Evolutionary conservation across 1,140 invertebrate species (phyloP), one percentile per base, ranked within the genome.

Genomic region (Coelopa frigida): DNA sequence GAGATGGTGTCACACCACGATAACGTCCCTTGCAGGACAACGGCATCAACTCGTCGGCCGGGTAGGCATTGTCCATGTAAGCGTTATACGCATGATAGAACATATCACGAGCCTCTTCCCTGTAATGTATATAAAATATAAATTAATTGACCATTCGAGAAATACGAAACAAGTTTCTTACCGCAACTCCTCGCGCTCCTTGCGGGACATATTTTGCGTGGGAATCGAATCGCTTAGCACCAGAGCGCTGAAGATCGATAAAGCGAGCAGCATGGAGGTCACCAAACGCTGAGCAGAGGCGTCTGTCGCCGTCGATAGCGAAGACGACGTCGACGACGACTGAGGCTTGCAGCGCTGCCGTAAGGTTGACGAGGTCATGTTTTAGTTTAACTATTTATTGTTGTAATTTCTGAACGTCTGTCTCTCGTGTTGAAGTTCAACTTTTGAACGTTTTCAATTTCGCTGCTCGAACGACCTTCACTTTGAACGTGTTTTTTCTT

Each of bases 11-110:
- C 18, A 85, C 77, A 5, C 87, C 88, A 55, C 94, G 73, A 70
- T 84, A 95, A 42, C 95, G 74, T 29, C 94, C 94, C 64, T 87
- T 84, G 71, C 95, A 99, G 65, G 86, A 93, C 20, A 99, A 74
- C 3, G 95, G 95, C 94, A 98, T 97, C 35, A 99, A 73, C 73
- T 98, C 95, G 78, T 99, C 95, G 21, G 94, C 94, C 47, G 95
- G 95, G 76, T 91, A 98, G 14, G 95, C 95, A 79, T 97, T 89
- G 53, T 88, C 80, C 92, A 98, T 97, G 57, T 98, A 98, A 17
- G 89, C 86, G 60, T 84, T 79, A 68, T 95, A 98, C n/a, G 89
- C 94, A 80, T 98, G 94, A 72, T 93, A 91, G 71, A 98, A 97
- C 92, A 97, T 95, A 59, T 91, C 86, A 35, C 87, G 75, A 11